Evolutionary conservation across 1,140 invertebrate genomes (phyloP).

Genomic region (Eulimnadia texana): DNA sequence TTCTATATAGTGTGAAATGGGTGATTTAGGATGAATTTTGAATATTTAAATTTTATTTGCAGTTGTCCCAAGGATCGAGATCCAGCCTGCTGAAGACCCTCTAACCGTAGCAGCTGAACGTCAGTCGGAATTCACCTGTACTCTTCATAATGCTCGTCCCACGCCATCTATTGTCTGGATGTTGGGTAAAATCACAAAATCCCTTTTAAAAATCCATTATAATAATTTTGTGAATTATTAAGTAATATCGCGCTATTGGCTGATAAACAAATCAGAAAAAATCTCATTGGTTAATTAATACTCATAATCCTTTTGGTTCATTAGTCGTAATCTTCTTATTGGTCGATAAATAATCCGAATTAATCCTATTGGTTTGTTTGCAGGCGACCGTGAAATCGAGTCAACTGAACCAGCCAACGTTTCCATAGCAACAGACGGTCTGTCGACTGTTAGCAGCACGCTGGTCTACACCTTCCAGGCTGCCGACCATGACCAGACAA

Average conservation of each 20-base stretch:
- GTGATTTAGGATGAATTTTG: no score
- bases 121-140: not conserved
- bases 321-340: not conserved
- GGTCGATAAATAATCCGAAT: not conserved
- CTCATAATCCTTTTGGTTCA: not conserved
- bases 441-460: not conserved
- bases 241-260: no score
- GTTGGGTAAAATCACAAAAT: constrained; percentile 1
- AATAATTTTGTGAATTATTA: not conserved
- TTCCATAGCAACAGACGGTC: not conserved
- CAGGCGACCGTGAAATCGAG: constrained; percentile 3
- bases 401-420: not conserved
- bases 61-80: not conserved
- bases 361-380: not conserved
- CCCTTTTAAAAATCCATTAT: not conserved
- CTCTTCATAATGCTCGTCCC: not conserved
- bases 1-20: no score
- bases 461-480: constrained; percentile 7
- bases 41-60: not conserved
- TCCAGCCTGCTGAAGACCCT: not conserved
- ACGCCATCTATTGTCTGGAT: not conserved
- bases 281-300: not conserved
- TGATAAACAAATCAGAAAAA: not conserved
- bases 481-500: constrained; percentile 2
- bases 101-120: not conserved